Evolutionary conservation across 2,797 vertebrate species (phyloP).

Genomic region (Melanotaenia parkinsoni): DNA sequence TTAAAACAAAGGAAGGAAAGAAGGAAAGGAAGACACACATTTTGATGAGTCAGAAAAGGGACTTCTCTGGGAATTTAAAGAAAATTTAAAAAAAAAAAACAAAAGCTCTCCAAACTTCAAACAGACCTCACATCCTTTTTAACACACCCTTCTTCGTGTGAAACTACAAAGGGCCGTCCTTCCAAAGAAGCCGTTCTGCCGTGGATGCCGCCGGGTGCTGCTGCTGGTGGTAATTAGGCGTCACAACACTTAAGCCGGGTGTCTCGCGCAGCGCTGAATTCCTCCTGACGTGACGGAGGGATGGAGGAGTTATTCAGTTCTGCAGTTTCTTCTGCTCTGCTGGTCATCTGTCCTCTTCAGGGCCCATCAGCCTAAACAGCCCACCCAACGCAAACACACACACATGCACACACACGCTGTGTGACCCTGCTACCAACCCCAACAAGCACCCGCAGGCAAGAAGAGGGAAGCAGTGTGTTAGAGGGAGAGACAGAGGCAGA

Average conservation of each 20-base stretch:
- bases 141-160: slow-evolving; percentile 41
- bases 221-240: slow-evolving; percentile 82
- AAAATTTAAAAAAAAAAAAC: neutral
- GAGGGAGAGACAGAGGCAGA: slow-evolving; percentile 43
- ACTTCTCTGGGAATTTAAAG: slow-evolving; percentile 24
- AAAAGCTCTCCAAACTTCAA: slow-evolving; percentile 55
- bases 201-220: slow-evolving; percentile 60
- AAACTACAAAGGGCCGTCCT: slow-evolving; percentile 75
- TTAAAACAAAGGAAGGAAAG: slow-evolving; percentile 47
- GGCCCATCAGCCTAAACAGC: slow-evolving; percentile 76
- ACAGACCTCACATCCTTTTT: slow-evolving; percentile 55
- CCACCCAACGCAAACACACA: slow-evolving; percentile 29
- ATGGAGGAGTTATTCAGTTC: slow-evolving; percentile 75
- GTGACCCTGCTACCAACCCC: slow-evolving; percentile 27
- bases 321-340: slow-evolving; percentile 79
- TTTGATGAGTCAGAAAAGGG: slow-evolving; percentile 68
- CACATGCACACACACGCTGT: slow-evolving; percentile 6
- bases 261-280: slow-evolving; percentile 65
- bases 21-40: slow-evolving; percentile 39
- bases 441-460: slow-evolving; percentile 54
- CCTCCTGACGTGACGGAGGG: slow-evolving; percentile 77
- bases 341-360: slow-evolving; percentile 79
- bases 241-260: slow-evolving; percentile 79
- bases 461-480: slow-evolving; percentile 52
- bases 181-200: slow-evolving; percentile 60